Evolutionary conservation across 2,888 invertebrate genomes (phyloP), one percentile per base, ranked within the genome.

Genomic region (Atethmia centrago): DNA sequence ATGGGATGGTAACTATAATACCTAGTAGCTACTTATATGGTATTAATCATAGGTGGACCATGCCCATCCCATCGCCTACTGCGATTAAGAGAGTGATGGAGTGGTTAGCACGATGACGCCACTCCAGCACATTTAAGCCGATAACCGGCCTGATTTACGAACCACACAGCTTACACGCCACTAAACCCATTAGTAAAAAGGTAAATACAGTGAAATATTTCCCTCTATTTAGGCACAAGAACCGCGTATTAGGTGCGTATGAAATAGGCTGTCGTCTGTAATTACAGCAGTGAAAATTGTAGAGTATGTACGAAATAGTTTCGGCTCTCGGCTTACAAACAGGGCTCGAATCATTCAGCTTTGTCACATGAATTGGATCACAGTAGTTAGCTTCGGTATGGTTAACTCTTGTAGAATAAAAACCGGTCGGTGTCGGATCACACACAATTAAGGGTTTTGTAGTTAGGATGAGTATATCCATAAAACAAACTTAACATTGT

Each of bases 101-200:
- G 69, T 81, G 58, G 69, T 63, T 73, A 67, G 47, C 49, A 53
- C 49, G 63, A 51, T 72, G 72, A 82, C 74, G 78, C 31, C 70
- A 82, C 85, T 78, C 63, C 36, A 71, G 31, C 63, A 75, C 75
- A 85, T 84, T 75, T 63, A 47, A 83, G 51, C 55, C 72, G 79
- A 82, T 80, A 83, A 81, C 83, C 63, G 21, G 9, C 53, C 66
- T 66, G 83, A 82, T 80, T 82, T 80, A 80, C 72, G 61, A 79
- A 69, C 71, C 68, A 65, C 53, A 78, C 55, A 61, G 62, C 71
- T 58, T 49, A 68, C 78, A 71, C 56, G 71, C 64, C 40, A 81
- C 77, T 77, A 51, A 28, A 58, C 28, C 61, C 53, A 67, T 72
- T 78, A 72, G 61, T 42, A 40, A 66, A 59, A 67, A 71, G 66